phyloP scores from a whole-genome alignment of 2,797 vertebrate species.

The Ceryle rudis region DNA sequence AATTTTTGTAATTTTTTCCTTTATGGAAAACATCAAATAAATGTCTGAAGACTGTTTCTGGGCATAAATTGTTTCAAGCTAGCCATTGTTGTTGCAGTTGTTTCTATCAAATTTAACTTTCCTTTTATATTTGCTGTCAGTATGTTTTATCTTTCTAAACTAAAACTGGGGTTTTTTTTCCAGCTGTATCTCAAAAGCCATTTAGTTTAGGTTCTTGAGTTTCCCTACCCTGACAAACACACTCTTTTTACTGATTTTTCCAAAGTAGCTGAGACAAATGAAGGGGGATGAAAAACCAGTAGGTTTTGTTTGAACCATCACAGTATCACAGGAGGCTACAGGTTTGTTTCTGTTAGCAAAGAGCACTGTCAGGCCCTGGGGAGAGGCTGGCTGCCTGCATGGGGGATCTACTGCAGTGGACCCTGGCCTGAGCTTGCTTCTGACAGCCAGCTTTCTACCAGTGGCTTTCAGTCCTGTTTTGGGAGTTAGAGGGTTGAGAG shows the following conservation, averaged over 20 bases:
- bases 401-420: background rate
- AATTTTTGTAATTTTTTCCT: background rate
- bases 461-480: background rate
- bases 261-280: background rate
- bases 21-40: background rate
- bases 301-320: background rate
- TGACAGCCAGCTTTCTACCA: background rate
- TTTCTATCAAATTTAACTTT: background rate
- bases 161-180: too few species aligned
- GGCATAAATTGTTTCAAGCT: background rate
- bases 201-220: background rate
- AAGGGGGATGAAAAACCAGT: background rate
- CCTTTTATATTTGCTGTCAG: background rate
- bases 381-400: background rate
- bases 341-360: background rate
- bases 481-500: background rate
- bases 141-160: background rate
- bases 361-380: background rate
- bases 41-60: background rate
- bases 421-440: background rate
- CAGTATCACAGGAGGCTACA: background rate
- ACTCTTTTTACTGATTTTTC: background rate
- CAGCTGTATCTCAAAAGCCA: background rate
- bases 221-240: background rate
- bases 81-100: background rate